These are phyloP conservation scores for Lithophane semibrunnea DNA, from an alignment of 2,888 invertebrate species.

Conservation along the genomic window DNA sequence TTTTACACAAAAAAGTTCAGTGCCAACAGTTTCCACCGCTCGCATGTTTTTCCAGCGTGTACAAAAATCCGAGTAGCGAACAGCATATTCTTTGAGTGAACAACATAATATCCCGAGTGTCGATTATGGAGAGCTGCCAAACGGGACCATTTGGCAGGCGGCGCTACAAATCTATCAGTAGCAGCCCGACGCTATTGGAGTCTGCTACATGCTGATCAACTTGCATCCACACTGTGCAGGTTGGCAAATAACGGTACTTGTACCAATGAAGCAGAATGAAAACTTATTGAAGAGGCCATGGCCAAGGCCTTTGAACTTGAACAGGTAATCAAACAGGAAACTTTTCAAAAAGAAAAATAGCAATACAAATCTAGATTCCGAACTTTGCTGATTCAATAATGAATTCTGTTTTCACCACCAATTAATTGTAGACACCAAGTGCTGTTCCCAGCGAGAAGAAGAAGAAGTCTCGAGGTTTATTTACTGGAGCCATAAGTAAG, in stretches of 20 bases:
- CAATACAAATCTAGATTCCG: neutral
- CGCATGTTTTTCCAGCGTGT: slow-evolving; percentile 52
- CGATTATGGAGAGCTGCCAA: slow-evolving; percentile 72
- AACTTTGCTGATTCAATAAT: slow-evolving; percentile 1
- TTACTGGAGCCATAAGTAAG: neutral
- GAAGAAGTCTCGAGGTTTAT: neutral
- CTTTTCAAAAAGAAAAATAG: neutral
- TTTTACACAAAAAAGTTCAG: slow-evolving; percentile 19
- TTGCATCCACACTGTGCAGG: slow-evolving; percentile 34
- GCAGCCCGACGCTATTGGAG: slow-evolving; percentile 43
- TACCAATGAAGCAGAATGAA: neutral
- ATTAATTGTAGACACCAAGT: neutral
- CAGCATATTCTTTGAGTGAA: slow-evolving; percentile 63
- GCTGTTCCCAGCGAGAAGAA: neutral
- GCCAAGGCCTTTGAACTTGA: neutral
- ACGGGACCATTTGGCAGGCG: slow-evolving; percentile 71
- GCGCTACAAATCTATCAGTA: slow-evolving; percentile 71
- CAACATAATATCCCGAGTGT: slow-evolving; percentile 57
- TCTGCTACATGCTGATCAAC: slow-evolving; percentile 56
- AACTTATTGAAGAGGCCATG: neutral
- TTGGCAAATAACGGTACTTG: neutral
- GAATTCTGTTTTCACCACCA: too few species aligned
- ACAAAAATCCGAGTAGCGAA: slow-evolving; percentile 60
- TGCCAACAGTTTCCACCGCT: slow-evolving; percentile 45
- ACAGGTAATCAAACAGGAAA: neutral